A percentile compares a stretch with the other conserved stretches of the same genome.
Conservation (phyloP, 2,797 vertebrate species). For the Vespertilio murinus region DNA sequence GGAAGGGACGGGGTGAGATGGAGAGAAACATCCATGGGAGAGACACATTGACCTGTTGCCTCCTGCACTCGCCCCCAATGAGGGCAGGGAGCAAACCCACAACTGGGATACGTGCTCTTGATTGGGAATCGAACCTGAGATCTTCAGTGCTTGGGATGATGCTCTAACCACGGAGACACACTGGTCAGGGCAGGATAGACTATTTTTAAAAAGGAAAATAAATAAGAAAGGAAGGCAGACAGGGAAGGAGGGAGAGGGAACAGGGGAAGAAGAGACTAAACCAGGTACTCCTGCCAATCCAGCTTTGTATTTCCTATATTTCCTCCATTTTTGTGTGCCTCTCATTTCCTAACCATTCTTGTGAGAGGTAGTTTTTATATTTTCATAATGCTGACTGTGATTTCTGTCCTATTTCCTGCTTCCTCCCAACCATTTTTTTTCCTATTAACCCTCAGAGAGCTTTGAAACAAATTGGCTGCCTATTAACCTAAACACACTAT, state of each 20-base stretch:
- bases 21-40: too few species aligned
- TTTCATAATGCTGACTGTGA: background rate
- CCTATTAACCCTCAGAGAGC: constrained; percentile 41
- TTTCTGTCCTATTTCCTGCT: background rate
- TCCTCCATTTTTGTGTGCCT: background rate
- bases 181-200: background rate
- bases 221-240: background rate
- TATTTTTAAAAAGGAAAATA: background rate
- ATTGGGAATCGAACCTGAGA: too few species aligned
- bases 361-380: background rate
- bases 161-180: too few species aligned
- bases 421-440: background rate
- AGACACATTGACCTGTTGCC: too few species aligned
- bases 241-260: background rate
- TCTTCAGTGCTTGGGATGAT: too few species aligned
- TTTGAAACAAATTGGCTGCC: background rate
- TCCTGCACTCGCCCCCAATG: too few species aligned
- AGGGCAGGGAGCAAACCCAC: too few species aligned
- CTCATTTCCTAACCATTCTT: background rate
- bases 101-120: too few species aligned
- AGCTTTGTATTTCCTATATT: background rate
- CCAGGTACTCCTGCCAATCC: background rate
- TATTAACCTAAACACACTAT: background rate
- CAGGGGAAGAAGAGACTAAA: background rate
- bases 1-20: too few species aligned